Evolutionary conservation across 2,113 vertebrate genomes (phyloP).

Genomic region (Megaptera novaeangliae): DNA sequence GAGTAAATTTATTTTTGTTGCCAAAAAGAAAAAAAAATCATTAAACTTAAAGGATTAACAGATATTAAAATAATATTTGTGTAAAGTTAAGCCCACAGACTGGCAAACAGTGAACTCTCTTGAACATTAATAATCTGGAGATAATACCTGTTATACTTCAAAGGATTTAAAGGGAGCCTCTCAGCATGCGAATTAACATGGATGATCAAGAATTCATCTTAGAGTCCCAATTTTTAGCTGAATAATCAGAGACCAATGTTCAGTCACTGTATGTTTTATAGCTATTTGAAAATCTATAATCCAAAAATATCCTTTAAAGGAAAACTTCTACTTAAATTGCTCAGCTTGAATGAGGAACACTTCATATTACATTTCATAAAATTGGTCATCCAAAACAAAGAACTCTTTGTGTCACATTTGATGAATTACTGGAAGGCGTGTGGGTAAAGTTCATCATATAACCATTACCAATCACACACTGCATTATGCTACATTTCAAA

Average conservation of each 20-base stretch:
- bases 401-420: background rate
- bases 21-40: slow-evolving; percentile 30
- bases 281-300: slow-evolving; percentile 19
- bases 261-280: background rate
- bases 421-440: background rate
- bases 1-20: slow-evolving; percentile 64
- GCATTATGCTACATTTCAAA: slow-evolving; percentile 7
- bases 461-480: background rate
- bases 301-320: slow-evolving; percentile 22
- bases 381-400: slow-evolving; percentile 27
- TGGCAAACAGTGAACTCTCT: slow-evolving; percentile 52
- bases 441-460: background rate
- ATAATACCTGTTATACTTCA: slow-evolving; percentile 52
- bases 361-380: slow-evolving; percentile 16
- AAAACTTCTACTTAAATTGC: background rate
- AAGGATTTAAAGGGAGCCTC: slow-evolving; percentile 54
- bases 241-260: slow-evolving; percentile 19
- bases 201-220: slow-evolving; percentile 24
- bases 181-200: slow-evolving; percentile 11
- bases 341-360: background rate
- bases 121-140: slow-evolving; percentile 48
- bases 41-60: slow-evolving; percentile 62
- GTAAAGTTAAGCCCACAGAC: slow-evolving; percentile 39
- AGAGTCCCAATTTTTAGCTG: background rate
- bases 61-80: slow-evolving; percentile 73